Conservation (phyloP, 2,888 invertebrate genomes). For the Leptothorax acervorum region DNA sequence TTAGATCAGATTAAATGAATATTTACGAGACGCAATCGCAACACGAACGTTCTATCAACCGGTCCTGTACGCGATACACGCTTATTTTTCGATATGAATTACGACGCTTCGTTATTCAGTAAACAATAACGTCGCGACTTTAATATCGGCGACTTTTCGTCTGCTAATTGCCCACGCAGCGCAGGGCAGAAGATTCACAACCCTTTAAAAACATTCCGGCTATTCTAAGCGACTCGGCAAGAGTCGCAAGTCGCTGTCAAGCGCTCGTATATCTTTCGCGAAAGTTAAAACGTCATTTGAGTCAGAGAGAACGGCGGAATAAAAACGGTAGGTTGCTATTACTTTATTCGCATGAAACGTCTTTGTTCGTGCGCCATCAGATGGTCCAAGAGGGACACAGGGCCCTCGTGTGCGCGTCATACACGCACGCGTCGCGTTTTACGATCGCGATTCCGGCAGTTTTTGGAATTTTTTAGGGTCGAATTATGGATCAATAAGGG, state of each 20-base stretch:
- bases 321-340: constrained; percentile 5
- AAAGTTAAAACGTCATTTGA: constrained; percentile 13
- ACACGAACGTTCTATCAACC: constrained; percentile 45
- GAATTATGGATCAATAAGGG: constrained; percentile 1
- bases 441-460: constrained; percentile 8
- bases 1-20: constrained; percentile 78
- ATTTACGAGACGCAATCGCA: constrained; percentile 71
- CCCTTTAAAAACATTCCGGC: constrained; percentile 1
- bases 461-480: not conserved
- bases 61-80: constrained; percentile 46
- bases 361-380: not conserved
- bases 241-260: not conserved
- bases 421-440: not conserved
- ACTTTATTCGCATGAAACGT: constrained; percentile 20
- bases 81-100: constrained; percentile 62
- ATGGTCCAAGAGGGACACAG: not conserved
- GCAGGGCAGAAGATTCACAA: not conserved
- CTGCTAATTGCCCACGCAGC: constrained; percentile 14
- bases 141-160: not conserved
- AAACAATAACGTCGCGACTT: not conserved
- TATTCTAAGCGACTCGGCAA: not conserved
- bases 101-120: constrained; percentile 43
- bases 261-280: constrained; percentile 5
- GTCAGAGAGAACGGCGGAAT: not conserved
- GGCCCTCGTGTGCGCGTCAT: not conserved